Percentiles rank a stretch among this genome's conserved stretches.
Conservation (phyloP, 2,888 invertebrate genomes). For the Chydorus sphaericus region DNA sequence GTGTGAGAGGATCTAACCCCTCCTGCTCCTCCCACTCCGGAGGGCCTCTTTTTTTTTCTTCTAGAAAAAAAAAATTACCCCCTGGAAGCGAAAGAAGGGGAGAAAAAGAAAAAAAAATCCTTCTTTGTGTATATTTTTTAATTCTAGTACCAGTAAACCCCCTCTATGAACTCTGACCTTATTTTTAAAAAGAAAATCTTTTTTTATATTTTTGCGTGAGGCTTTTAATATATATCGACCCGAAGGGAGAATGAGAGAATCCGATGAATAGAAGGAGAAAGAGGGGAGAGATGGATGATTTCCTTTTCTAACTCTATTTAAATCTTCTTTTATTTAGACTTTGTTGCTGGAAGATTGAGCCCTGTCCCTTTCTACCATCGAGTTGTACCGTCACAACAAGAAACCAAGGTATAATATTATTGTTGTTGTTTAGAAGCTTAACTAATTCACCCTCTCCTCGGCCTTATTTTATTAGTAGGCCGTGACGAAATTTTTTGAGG, state of each 20-base stretch:
- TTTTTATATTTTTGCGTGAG: neutral
- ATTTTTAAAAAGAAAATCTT: no score
- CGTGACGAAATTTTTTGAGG: conserved; percentile 1
- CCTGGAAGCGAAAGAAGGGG: no score
- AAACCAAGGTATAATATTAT: neutral
- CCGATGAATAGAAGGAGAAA: neutral
- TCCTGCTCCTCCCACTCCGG: conserved; percentile 5
- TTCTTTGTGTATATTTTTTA: no score
- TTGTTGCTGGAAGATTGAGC: conserved; percentile 1
- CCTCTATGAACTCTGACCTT: no score
- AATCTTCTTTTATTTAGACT: neutral
- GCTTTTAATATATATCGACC: neutral
- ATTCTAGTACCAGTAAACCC: no score
- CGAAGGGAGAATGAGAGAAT: neutral
- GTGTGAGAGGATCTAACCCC: neutral
- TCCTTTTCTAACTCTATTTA: neutral
- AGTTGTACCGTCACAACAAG: conserved; percentile 4
- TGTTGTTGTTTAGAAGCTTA: neutral
- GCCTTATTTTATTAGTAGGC: neutral
- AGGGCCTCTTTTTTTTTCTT: neutral
- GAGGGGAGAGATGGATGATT: neutral
- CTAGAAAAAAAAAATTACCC: no score
- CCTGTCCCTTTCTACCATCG: neutral
- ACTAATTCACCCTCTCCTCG: neutral
- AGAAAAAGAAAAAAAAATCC: no score